Conservation (phyloP, 2,888 invertebrate species). For the Mesodorylaimus sp. region DNA sequence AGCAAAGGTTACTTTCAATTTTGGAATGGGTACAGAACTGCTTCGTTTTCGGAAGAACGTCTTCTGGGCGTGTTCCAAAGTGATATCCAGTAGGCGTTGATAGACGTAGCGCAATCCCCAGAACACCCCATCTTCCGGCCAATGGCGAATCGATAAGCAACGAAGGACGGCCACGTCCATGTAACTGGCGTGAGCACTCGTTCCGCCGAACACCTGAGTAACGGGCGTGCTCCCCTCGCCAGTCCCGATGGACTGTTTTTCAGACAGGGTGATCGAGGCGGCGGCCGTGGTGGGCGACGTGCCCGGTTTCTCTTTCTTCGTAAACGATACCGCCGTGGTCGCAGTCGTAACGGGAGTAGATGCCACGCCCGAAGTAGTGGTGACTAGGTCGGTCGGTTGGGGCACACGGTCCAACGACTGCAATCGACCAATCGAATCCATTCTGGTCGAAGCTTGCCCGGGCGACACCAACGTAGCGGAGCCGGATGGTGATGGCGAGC, state of each 20-base stretch:
- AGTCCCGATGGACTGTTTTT: background rate
- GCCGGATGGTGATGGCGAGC: no score
- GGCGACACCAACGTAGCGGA: no score
- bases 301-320: no score
- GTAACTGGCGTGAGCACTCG: constrained; percentile 67
- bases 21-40: constrained; percentile 56
- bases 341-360: background rate
- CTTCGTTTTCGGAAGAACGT: constrained; percentile 49
- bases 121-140: constrained; percentile 93
- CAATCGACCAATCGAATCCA: no score
- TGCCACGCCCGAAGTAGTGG: background rate
- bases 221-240: constrained; percentile 9
- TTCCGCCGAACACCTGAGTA: constrained; percentile 22
- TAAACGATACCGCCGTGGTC: no score
- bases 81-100: constrained; percentile 33
- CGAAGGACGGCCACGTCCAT: constrained; percentile 86
- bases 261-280: background rate
- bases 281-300: background rate
- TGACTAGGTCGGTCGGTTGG: background rate
- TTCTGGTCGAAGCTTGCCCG: no score
- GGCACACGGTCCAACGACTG: no score
- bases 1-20: background rate
- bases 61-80: constrained; percentile 19
- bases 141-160: constrained; percentile 82
- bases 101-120: constrained; percentile 70